These are phyloP conservation scores for Potamilus streckersoni DNA, from an alignment of 1,140 invertebrate species.

Conservation along the genomic window DNA sequence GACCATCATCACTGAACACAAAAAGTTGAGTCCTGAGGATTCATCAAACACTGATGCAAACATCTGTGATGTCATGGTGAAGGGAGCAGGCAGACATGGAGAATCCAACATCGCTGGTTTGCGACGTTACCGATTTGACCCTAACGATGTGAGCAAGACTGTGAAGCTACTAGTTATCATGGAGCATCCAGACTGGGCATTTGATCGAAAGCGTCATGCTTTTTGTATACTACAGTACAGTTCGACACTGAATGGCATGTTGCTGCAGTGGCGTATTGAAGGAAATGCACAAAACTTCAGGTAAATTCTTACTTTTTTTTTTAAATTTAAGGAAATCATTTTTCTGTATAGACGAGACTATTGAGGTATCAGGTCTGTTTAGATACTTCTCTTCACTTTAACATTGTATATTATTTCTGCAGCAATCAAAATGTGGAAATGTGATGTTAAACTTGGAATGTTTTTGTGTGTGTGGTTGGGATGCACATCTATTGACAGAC, in stretches of 20 bases:
- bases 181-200: slow-evolving; percentile 48
- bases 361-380: background rate
- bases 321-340: background rate
- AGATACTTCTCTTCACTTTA: too few species aligned
- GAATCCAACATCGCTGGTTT: slow-evolving; percentile 40
- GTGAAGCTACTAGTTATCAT: slow-evolving; percentile 42
- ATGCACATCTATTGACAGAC: too few species aligned
- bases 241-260: slow-evolving; percentile 45
- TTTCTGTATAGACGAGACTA: background rate
- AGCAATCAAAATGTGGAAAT: too few species aligned
- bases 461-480: too few species aligned
- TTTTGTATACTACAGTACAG: slow-evolving; percentile 54
- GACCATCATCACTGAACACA: slow-evolving; percentile 42
- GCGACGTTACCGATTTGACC: slow-evolving; percentile 31
- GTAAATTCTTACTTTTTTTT: slow-evolving; percentile 37
- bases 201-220: slow-evolving; percentile 47
- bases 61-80: slow-evolving; percentile 48
- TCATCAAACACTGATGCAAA: slow-evolving; percentile 28
- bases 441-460: too few species aligned
- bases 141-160: slow-evolving; percentile 24
- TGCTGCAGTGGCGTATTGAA: slow-evolving; percentile 51
- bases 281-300: slow-evolving; percentile 38
- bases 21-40: slow-evolving; percentile 40
- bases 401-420: too few species aligned
- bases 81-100: slow-evolving; percentile 37